Evolutionary conservation across 2,888 invertebrate species (phyloP), one percentile per base, ranked within the genome.

Genomic region (Thymelicus acteon): DNA sequence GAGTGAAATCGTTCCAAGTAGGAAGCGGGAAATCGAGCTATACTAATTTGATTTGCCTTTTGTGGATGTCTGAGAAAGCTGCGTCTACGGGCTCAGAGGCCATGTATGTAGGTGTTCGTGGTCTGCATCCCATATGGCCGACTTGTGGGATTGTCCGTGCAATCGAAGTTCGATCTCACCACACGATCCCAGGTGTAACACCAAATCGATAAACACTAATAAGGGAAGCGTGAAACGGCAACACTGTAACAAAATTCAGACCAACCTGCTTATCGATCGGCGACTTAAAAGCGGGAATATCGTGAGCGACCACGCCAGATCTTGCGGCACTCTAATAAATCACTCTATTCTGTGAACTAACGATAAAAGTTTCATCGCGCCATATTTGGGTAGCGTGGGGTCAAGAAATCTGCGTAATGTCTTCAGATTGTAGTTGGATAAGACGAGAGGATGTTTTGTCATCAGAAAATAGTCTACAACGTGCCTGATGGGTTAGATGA

Each of bases 1-100:
- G 77, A 77, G 78, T 75, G 76, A 77, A 80, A 89, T 87, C 85
- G 83, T 76, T 79, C 79, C 80, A 76, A 85, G 82, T 82, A 84
- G 87, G 87, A 86, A 86, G 83, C 82, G 77, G 80, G 82, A 85
- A 85, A 87, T 86, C 84, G 82, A 85, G 83, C 81, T 81, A 82
- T 80, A 87, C 89, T 89, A 90, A 91, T 92, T 91, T 85, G 89
- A 84, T 87, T 88, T 83, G 82, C 91, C 90, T 87, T 89, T 87
- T 86, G 86, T 82, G 87, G 90, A 80, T 83, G 82, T 81, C 74
- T 82, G 83, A 84, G 84, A 84, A 84, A 82, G 82, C 79, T 74
- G 77, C 84, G 76, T 82, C 44, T 71, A 65, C 60, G 70, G 60
- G 60, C 60, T 65, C 40, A 19, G 52, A 64, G 65, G 70, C 70